A percentile compares a stretch with the other conserved stretches of the same genome.
These are phyloP conservation scores for Chaetura pelagica DNA, from an alignment of 2,113 vertebrate genomes.

Conservation along the genomic window DNA sequence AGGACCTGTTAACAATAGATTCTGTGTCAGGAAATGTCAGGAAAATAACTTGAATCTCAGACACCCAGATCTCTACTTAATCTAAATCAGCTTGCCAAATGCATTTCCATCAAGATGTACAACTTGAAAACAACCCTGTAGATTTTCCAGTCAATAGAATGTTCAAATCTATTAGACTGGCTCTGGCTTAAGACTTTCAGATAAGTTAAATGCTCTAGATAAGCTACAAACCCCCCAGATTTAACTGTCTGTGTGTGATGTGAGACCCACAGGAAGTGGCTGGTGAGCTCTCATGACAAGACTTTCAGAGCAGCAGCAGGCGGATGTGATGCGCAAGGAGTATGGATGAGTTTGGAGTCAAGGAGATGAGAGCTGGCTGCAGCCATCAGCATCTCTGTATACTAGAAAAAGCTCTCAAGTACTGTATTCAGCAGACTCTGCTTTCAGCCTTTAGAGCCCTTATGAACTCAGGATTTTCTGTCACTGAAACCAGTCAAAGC, in stretches of 20 bases:
- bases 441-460: background rate
- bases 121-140: background rate
- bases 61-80: background rate
- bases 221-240: background rate
- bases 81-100: background rate
- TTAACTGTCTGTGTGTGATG: background rate
- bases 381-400: background rate
- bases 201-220: background rate
- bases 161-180: background rate
- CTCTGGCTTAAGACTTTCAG: background rate
- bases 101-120: background rate
- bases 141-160: background rate
- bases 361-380: background rate
- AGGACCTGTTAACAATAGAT: background rate
- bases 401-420: background rate
- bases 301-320: background rate
- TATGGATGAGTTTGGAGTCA: background rate
- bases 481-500: background rate
- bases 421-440: background rate
- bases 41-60: background rate
- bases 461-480: background rate
- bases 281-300: background rate
- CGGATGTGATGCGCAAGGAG: background rate
- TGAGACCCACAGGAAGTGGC: background rate
- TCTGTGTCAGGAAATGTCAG: background rate